These are phyloP conservation scores for Gymnoscopelus braueri DNA, from an alignment of 2,797 vertebrate genomes.

Conservation along the genomic window DNA sequence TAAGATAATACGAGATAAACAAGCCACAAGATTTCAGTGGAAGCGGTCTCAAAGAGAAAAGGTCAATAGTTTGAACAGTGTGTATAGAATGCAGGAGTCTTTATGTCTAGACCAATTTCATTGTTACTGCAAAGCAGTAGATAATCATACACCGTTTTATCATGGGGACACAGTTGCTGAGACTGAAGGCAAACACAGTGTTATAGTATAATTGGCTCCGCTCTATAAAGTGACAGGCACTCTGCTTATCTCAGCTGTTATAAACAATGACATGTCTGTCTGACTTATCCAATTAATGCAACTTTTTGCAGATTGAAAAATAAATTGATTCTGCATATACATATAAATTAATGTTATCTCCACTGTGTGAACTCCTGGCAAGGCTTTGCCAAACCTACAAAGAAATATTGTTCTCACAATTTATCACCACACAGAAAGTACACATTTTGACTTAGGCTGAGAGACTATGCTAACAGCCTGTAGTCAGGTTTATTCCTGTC, in stretches of 20 bases:
- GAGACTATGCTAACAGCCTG: constrained; percentile 37
- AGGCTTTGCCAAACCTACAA: constrained; percentile 16
- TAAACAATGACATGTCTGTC: constrained; percentile 25
- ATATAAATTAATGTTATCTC: constrained; percentile 14
- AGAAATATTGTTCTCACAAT: constrained; percentile 13
- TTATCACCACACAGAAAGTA: constrained; percentile 37
- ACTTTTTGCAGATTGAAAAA: constrained; percentile 12
- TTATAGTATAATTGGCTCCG: constrained; percentile 20
- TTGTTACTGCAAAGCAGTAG: constrained; percentile 19
- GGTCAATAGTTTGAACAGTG: constrained; percentile 23
- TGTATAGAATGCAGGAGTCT: constrained; percentile 2
- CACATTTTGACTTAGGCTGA: constrained; percentile 32
- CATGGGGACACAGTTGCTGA: constrained; percentile 1
- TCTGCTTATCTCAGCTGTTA: constrained; percentile 15
- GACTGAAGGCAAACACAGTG: constrained; percentile 7
- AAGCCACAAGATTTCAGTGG: constrained; percentile 15
- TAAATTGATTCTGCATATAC: constrained; percentile 32
- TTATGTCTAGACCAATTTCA: neutral
- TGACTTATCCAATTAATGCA: constrained; percentile 28
- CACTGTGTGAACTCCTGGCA: constrained; percentile 15
- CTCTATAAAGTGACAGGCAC: constrained; percentile 12
- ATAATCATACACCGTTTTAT: constrained; percentile 19
- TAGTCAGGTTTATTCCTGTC: constrained; percentile 40
- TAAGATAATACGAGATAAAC: constrained; percentile 22
- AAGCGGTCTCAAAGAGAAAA: constrained; percentile 27